Evolutionary conservation across 2,797 vertebrate genomes (phyloP).

Genomic region (Aldrovandia affinis): DNA sequence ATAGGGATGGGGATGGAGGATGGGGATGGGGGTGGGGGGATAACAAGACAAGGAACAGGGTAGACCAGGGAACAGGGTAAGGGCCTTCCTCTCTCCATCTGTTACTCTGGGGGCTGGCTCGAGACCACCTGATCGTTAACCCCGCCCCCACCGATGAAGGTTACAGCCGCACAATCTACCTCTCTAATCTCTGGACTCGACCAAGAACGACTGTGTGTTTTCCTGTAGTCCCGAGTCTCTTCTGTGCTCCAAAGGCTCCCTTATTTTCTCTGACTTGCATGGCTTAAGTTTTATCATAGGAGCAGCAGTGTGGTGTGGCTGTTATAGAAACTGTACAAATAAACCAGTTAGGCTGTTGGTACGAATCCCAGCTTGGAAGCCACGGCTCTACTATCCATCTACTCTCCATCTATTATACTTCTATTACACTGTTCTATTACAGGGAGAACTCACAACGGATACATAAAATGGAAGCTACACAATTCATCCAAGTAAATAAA

Average conservation of each 20-base stretch:
- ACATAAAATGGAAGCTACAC: not conserved
- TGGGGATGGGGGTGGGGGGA: slow-evolving; percentile 61
- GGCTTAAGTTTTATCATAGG: not conserved
- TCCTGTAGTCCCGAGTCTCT: not conserved
- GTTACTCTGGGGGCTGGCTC: not conserved
- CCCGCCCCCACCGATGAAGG: not conserved
- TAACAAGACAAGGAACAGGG: slow-evolving; percentile 67
- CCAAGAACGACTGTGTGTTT: not conserved
- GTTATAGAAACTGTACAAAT: not conserved
- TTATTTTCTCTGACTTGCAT: not conserved
- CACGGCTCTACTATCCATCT: not conserved
- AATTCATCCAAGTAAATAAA: not conserved
- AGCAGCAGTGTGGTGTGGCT: not conserved
- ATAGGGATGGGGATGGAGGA: slow-evolving; percentile 16
- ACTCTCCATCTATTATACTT: too few species aligned
- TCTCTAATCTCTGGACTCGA: too few species aligned
- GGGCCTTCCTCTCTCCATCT: not conserved
- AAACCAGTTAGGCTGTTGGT: not conserved
- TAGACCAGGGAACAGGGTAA: not conserved
- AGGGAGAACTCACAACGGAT: not conserved
- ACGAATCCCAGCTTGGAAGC: not conserved
- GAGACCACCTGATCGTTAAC: not conserved
- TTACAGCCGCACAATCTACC: not conserved
- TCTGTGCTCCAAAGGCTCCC: not conserved
- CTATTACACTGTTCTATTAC: too few species aligned